A percentile compares a stretch with the other conserved stretches of the same genome.
Conservation (phyloP, 2,113 vertebrate species). For the Sturnira hondurensis region DNA sequence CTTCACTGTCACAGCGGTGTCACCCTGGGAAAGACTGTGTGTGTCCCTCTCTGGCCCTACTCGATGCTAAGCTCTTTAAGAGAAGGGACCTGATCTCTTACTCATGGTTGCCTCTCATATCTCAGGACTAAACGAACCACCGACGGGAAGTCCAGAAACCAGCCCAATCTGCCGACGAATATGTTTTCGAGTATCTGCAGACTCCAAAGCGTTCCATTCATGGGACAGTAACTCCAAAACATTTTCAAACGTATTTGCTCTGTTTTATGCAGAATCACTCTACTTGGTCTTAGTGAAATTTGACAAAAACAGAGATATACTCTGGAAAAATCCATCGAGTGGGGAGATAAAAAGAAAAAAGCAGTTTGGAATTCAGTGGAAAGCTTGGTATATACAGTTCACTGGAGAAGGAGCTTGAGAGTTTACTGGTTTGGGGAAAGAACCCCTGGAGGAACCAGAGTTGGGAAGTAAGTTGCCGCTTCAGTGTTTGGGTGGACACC, state of each 20-base stretch:
- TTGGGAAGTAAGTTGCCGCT: not conserved
- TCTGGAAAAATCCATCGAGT: not conserved
- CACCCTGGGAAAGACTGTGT: not conserved
- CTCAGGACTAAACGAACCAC: not conserved
- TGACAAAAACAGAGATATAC: not conserved
- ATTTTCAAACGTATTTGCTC: not conserved
- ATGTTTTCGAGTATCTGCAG: not conserved
- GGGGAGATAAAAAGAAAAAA: not conserved
- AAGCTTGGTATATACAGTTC: not conserved
- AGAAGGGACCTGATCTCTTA: not conserved
- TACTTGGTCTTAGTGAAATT: not conserved
- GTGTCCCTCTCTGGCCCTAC: not conserved
- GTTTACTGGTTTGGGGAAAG: not conserved
- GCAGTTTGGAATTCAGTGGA: not conserved
- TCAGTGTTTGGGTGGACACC: not conserved
- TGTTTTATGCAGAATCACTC: not conserved
- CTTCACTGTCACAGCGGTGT: rapidly evolving
- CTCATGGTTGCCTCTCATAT: not conserved
- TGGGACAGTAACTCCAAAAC: not conserved
- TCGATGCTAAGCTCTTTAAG: not conserved
- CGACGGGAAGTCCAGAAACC: not conserved
- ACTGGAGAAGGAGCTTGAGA: not conserved
- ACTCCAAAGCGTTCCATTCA: not conserved
- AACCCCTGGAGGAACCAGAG: not conserved
- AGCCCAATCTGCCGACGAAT: not conserved